Percentiles rank a stretch among this genome's conserved stretches.
These are phyloP conservation scores for Chiloscyllium punctatum DNA, from an alignment of 2,797 vertebrate genomes.

Conservation along the genomic window DNA sequence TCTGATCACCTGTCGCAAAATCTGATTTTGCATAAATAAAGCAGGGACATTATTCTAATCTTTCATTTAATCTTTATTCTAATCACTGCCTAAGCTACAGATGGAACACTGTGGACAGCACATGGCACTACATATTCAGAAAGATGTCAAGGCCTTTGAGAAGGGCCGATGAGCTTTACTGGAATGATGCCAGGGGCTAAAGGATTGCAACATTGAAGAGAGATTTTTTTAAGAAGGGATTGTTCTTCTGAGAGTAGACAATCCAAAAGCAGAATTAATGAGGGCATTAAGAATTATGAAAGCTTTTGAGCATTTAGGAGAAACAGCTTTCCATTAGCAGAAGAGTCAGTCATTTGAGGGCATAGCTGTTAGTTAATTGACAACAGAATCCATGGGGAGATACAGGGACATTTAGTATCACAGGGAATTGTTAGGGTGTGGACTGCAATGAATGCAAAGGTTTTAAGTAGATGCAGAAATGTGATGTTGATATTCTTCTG, in stretches of 20 bases:
- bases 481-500: no score
- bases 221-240: neutral
- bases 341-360: neutral
- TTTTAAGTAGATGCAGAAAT: neutral
- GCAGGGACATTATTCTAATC: neutral
- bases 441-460: neutral
- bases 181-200: neutral
- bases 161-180: neutral
- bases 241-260: neutral
- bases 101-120: neutral
- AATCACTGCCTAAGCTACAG: neutral
- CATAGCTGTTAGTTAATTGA: neutral
- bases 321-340: no score
- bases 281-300: neutral
- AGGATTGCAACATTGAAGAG: neutral
- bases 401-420: neutral
- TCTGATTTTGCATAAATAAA: neutral
- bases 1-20: neutral
- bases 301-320: neutral
- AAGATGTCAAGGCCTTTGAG: neutral
- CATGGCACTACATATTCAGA: neutral
- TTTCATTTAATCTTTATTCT: no score
- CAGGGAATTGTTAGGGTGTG: neutral
- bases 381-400: neutral
- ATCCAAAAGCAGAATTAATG: neutral